A percentile compares a stretch with the other conserved stretches of the same genome.
Evolutionary conservation across 2,113 vertebrate species (phyloP).

Genomic region (Heterocephalus glaber): DNA sequence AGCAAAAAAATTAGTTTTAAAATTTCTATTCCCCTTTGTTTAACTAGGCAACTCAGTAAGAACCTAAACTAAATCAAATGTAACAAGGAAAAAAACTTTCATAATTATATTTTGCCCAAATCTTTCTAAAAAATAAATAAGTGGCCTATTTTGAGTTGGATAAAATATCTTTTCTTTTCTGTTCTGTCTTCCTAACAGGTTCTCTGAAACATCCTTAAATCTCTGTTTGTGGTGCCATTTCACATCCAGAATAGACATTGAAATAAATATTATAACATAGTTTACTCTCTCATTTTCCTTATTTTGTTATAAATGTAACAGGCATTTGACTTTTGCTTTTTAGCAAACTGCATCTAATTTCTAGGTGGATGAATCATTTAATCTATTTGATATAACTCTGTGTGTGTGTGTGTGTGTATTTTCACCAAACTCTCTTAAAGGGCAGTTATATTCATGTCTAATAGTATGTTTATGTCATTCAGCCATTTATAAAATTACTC

Average conservation of each 20-base stretch:
- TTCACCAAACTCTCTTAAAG: too few species aligned
- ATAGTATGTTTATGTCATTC: neutral
- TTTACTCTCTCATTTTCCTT: neutral
- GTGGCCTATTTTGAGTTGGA: neutral
- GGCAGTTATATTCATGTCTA: neutral
- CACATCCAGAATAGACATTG: neutral
- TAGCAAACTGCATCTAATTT: neutral
- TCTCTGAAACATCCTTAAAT: neutral
- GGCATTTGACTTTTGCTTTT: neutral
- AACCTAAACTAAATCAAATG: neutral
- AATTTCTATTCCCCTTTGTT: neutral
- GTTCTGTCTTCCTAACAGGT: neutral
- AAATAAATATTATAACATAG: neutral
- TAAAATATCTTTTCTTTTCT: neutral
- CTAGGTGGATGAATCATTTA: neutral
- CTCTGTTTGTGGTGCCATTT: neutral
- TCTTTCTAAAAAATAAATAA: neutral
- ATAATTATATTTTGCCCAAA: neutral
- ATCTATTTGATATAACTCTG: neutral
- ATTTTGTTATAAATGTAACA: neutral
- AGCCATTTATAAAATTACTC: neutral
- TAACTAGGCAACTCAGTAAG: neutral
- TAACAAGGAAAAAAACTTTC: slow-evolving; percentile 9
- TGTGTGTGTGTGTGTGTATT: neutral
- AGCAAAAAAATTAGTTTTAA: neutral